Evolutionary conservation across 2,797 vertebrate genomes (phyloP), one percentile per base, ranked within the genome.

Genomic region (Tenualosa thibaudeaui): DNA sequence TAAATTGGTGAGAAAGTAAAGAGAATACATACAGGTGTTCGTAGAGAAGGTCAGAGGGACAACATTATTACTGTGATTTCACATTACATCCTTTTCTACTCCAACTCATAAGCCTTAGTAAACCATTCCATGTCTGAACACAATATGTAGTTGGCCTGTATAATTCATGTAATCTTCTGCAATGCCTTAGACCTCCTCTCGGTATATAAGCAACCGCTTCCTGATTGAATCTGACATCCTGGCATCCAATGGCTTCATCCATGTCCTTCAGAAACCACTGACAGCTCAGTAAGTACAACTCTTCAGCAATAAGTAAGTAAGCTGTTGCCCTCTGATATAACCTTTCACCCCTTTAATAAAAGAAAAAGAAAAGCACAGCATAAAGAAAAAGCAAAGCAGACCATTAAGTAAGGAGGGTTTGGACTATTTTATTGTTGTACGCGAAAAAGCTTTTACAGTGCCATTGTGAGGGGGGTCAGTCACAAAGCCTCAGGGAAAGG

Each of bases 181-280:
- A 87, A 83, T 53, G 88, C 82, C 53, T 85, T 91, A 98, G 97
- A 88, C 84, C 0, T 84, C 95, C 24, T 96, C 92, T 58, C 91
- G 94, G 82, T 97, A 97, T 2, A 95, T 99, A 56, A 96, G 97
- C 4, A 87, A 95, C 84, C 96, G 95, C 65, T 95, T 96, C 62
- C 92, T 99, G 87, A 89, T 95, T 0, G 90, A 93, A 75, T 94
- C 96, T 19, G 94, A 99, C 90, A 93, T 98, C 88, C 86, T 94
- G 19, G 96, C 97, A 68, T 96, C 97, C 85, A 99, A 99, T 0
- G 98, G 98, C 51, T 91, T 99, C 86, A 97, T 99, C 88, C 98
- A 99, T 0, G 86, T 97, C 3, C 97, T 99, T 40, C 96, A 96
- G 86, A 93, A 94, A 19, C 96, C 98, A 13, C 89, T 99, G 81